Evolutionary conservation across 2,888 invertebrate genomes (phyloP), one percentile per base, ranked within the genome.

Genomic region (Hermaeophaga mercurialis): DNA sequence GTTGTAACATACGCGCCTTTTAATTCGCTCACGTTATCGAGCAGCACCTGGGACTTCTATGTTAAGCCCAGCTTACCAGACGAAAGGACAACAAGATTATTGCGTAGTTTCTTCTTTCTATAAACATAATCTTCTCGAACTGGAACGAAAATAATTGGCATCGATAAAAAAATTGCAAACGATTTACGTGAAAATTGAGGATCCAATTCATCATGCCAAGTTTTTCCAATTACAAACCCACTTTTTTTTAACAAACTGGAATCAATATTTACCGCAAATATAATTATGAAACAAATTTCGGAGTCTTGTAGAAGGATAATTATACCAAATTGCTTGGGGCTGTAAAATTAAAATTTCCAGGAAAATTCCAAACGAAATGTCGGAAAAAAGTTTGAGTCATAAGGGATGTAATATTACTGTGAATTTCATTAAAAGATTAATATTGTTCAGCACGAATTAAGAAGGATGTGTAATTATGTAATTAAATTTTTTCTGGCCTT

Each of bases 181-280:
- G n/a, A 28, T 28, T 28, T 28, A 3, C 28, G 6, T 8, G 2
- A 28, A 28, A 28, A 28, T 28, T n/a, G 28, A 3, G n/a, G 22
- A 5, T 7, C 4, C 2, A 28, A 28, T 28, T 28, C 28, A 8
- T 33, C 33, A 3, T 33, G 14, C 1, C 38, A 41, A 41, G 8
- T 52, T 44, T 52, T 52, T 44, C 11, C 22, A 43, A 47, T 47
- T 28, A 47, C 19, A 41, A 39, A 46, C 17, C 24, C 26, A 36
- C 55, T 48, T 17, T 22, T 36, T 52, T 55, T 43, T 34, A 55
- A 43, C 43, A 43, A 43, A 47, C 31, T 44, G 17, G 22, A 28
- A 43, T 55, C 55, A 55, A 55, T 55, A 55, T 55, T 55, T 55
- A 28, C 18, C 12, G 47, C 48, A 44, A 31, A 48, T 48, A 55